Conservation (phyloP, 2,888 invertebrate species). For the Tetanocera ferruginea region DNA sequence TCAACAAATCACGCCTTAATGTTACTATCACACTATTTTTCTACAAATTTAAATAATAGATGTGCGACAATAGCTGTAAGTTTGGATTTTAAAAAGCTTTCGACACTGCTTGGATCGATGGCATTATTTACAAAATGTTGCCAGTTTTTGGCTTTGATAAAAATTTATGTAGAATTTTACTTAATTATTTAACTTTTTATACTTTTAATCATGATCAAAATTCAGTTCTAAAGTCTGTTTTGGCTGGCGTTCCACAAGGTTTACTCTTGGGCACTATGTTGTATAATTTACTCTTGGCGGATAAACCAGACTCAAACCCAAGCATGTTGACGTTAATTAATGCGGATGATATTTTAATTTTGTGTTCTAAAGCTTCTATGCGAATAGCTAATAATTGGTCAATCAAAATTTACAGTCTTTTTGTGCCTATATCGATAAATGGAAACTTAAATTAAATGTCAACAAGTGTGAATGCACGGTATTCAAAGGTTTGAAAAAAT, state of each 20-base stretch:
- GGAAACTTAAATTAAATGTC: slow-evolving; percentile 4
- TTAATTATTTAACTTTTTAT: neutral
- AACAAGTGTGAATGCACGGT: neutral
- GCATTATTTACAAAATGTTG: too few species aligned
- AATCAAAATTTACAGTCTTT: neutral
- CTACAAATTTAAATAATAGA: neutral
- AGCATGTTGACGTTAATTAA: neutral
- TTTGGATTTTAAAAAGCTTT: too few species aligned
- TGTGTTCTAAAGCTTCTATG: neutral
- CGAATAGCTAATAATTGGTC: neutral
- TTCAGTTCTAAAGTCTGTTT: neutral
- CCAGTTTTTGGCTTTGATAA: too few species aligned
- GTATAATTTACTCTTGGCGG: neutral
- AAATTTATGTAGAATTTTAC: neutral
- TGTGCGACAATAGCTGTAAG: neutral
- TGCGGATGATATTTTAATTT: neutral
- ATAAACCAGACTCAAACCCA: neutral
- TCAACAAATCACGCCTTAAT: neutral
- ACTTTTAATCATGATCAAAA: neutral
- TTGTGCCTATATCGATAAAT: neutral
- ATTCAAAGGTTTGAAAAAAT: neutral
- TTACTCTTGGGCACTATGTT: neutral
- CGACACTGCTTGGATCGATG: too few species aligned
- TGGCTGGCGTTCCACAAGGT: neutral
- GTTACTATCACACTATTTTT: neutral